Percentiles rank a stretch among this genome's conserved stretches.
phyloP scores from a whole-genome alignment of 37 sponge, comb jelly and placozoan species.

The Agelas oroides region DNA sequence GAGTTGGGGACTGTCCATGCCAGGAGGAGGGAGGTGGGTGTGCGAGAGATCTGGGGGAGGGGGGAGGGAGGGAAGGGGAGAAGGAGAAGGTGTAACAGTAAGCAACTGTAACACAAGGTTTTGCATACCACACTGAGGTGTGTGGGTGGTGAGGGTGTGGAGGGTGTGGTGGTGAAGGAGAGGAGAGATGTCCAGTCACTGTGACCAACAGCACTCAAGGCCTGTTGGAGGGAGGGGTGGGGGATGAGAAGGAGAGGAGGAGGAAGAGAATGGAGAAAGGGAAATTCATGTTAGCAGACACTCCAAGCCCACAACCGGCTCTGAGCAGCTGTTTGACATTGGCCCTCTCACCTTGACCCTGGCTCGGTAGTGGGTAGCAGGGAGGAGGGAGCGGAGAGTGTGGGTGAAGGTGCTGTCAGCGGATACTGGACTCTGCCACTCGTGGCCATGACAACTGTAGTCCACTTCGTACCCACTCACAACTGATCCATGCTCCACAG shows the following conservation, averaged over 20 bases:
- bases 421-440: neutral
- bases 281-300: too few relatives aligned
- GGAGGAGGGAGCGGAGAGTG: constrained; percentile 25
- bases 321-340: too few relatives aligned
- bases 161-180: constrained; percentile 51
- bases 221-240: constrained; percentile 31
- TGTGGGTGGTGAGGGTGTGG: constrained; percentile 60
- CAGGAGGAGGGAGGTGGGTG: constrained; percentile 47
- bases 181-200: constrained; percentile 47
- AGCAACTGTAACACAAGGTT: neutral
- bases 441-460: neutral
- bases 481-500: constrained; percentile 26
- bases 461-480: constrained; percentile 43
- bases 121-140: constrained; percentile 22
- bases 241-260: too few relatives aligned
- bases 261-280: too few relatives aligned
- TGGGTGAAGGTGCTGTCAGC: neutral
- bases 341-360: constrained; percentile 58
- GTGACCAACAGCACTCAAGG: constrained; percentile 56
- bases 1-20: constrained; percentile 45
- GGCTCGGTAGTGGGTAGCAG: constrained; percentile 38
- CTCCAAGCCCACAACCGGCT: too few relatives aligned
- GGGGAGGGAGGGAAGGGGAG: too few relatives aligned
- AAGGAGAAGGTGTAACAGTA: too few relatives aligned
- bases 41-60: constrained; percentile 12